phyloP scores from a whole-genome alignment of 2,888 invertebrate species.

The Gari tellinella region DNA sequence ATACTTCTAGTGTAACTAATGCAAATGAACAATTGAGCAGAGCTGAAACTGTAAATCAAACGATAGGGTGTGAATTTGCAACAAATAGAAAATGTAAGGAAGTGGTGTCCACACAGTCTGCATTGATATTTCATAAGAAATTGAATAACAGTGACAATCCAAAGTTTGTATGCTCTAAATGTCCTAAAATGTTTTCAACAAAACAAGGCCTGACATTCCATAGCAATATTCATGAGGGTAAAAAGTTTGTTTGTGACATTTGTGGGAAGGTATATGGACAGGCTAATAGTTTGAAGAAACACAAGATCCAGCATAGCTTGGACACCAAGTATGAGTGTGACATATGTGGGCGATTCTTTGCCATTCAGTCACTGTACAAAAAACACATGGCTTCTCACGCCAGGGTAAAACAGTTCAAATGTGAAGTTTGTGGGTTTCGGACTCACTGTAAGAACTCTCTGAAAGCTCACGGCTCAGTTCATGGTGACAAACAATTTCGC shows the following conservation, averaged over 20 bases:
- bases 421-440: constrained; percentile 4
- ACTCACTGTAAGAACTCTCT: not conserved
- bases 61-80: too few relatives aligned
- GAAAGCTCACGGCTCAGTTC: not conserved
- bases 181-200: not conserved
- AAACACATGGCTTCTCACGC: constrained; percentile 8
- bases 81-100: too few relatives aligned
- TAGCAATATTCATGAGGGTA: constrained; percentile 3
- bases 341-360: constrained; percentile 1
- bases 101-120: too few relatives aligned
- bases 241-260: not conserved
- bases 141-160: not conserved
- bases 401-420: constrained; percentile 7
- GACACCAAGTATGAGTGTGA: not conserved
- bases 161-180: too few relatives aligned
- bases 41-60: too few relatives aligned
- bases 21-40: too few relatives aligned
- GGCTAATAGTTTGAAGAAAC: not conserved
- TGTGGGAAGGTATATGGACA: constrained; percentile 1
- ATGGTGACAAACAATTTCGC: not conserved
- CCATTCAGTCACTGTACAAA: not conserved
- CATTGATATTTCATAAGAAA: too few relatives aligned
- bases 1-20: too few relatives aligned
- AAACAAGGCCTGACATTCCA: constrained; percentile 1
- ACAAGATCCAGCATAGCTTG: not conserved